phyloP scores from a whole-genome alignment of 1,140 invertebrate genomes.

The Heliconius congener region DNA sequence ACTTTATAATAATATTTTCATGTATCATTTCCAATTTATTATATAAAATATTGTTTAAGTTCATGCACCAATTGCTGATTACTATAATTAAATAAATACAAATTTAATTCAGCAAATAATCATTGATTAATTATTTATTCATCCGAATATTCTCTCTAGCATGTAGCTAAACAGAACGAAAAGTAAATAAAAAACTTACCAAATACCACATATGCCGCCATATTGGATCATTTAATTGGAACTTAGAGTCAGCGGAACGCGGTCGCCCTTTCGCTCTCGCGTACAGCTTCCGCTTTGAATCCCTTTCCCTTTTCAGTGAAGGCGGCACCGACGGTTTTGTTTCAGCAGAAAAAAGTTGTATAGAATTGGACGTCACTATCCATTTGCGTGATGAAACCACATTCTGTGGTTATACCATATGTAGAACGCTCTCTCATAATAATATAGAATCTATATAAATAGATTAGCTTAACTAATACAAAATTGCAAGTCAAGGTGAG shows the following conservation, averaged over 20 bases:
- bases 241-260: slow-evolving; percentile 64
- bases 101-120: too few relatives aligned
- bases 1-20: too few relatives aligned
- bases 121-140: too few relatives aligned
- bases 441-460: background rate
- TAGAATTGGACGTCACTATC: slow-evolving; percentile 8
- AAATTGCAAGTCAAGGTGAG: too few relatives aligned
- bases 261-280: slow-evolving; percentile 84
- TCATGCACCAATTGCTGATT: too few relatives aligned
- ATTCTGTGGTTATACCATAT: background rate
- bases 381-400: slow-evolving; percentile 3
- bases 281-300: slow-evolving; percentile 86
- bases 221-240: slow-evolving; percentile 89
- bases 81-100: too few relatives aligned
- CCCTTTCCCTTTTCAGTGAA: slow-evolving; percentile 85
- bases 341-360: slow-evolving; percentile 51
- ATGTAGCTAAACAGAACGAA: too few relatives aligned
- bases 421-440: background rate
- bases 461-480: background rate
- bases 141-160: too few relatives aligned
- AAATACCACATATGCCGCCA: slow-evolving; percentile 96
- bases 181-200: slow-evolving; percentile 82
- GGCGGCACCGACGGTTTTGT: slow-evolving; percentile 50
- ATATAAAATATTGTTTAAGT: too few relatives aligned
- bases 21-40: too few relatives aligned